Conservation (phyloP, 2,113 vertebrate genomes). For the Opisthocomus hoazin region DNA sequence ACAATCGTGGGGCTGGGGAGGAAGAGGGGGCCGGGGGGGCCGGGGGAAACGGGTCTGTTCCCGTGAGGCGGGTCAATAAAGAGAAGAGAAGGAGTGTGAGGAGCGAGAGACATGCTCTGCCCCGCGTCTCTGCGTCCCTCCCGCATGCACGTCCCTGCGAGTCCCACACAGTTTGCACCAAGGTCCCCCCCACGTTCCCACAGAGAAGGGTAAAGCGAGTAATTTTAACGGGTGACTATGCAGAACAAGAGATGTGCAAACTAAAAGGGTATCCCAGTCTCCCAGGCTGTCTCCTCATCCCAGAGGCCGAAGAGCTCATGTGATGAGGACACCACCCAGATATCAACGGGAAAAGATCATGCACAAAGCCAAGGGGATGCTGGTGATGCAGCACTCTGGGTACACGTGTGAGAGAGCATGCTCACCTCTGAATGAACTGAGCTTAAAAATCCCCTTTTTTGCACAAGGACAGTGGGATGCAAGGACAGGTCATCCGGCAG, state of each 20-base stretch:
- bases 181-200: neutral
- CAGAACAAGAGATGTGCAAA: neutral
- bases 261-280: neutral
- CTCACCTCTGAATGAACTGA: neutral
- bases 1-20: conserved; percentile 77
- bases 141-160: neutral
- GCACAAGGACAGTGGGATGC: neutral
- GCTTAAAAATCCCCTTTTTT: neutral
- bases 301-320: neutral
- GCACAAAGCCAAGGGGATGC: neutral
- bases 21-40: conserved; percentile 3
- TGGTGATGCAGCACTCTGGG: neutral
- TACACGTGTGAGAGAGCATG: neutral
- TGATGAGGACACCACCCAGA: conserved; percentile 18
- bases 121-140: neutral
- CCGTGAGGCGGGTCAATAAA: conserved; percentile 63
- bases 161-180: neutral
- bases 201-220: neutral
- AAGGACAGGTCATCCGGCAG: neutral
- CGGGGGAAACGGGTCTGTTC: conserved; percentile 78
- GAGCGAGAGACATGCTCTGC: neutral
- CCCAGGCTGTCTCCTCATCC: neutral
- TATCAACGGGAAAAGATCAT: conserved; percentile 19
- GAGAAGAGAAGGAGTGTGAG: conserved; percentile 61
- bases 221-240: neutral